Evolutionary conservation across 2,797 vertebrate genomes (phyloP).

Genomic region (Enteromius viviparus): DNA sequence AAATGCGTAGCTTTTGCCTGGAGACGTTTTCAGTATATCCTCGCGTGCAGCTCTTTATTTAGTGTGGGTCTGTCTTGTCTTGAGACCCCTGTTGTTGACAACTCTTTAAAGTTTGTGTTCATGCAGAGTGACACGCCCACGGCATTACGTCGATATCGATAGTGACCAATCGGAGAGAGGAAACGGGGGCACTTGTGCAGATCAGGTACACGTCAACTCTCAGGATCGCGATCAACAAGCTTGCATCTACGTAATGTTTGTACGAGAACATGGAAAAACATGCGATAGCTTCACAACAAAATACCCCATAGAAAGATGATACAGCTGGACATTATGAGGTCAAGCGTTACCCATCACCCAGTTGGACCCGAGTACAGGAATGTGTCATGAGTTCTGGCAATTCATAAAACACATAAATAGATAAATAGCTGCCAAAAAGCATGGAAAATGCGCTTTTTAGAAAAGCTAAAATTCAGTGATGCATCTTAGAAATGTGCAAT

Average conservation of each 20-base stretch:
- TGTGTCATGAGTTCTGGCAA: not conserved
- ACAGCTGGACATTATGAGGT: not conserved
- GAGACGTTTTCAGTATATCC: not conserved
- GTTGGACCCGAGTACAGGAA: slow-evolving; percentile 5
- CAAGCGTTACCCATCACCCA: slow-evolving; percentile 32
- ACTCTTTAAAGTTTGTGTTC: slow-evolving; percentile 23
- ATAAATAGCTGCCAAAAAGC: not conserved
- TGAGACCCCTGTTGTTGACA: not conserved
- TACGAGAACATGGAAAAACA: not conserved
- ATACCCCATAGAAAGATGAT: not conserved
- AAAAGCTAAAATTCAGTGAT: not conserved
- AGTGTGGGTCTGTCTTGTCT: slow-evolving; percentile 1
- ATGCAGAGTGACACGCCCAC: slow-evolving; percentile 9
- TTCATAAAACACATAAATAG: not conserved
- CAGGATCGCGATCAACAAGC: slow-evolving; percentile 8
- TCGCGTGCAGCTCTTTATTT: not conserved
- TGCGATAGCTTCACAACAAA: not conserved
- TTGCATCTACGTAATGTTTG: slow-evolving; percentile 7
- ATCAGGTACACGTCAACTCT: not conserved
- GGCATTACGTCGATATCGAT: not conserved
- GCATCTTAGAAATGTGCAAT: not conserved
- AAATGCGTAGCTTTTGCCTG: not conserved
- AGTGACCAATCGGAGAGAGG: slow-evolving; percentile 23
- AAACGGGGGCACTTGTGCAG: not conserved
- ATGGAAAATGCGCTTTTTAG: not conserved